These are phyloP conservation scores for Clupea harengus DNA, from an alignment of 2,113 vertebrate species.

Conservation along the genomic window DNA sequence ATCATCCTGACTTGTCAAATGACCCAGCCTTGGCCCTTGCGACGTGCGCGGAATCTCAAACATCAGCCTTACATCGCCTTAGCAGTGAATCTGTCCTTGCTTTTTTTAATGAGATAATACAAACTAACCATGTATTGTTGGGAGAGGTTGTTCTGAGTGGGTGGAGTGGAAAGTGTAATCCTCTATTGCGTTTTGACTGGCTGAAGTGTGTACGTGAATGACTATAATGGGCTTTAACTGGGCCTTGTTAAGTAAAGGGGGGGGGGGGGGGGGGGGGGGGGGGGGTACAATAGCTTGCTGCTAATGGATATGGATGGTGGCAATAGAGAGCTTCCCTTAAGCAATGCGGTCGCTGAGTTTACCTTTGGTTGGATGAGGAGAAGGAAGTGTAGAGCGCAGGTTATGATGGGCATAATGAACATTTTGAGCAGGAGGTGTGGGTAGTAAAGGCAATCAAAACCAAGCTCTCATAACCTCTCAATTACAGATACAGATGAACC, in stretches of 20 bases:
- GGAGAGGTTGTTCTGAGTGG: background rate
- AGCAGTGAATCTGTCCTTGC: background rate
- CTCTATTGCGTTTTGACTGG: background rate
- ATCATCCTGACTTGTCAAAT: slow-evolving; percentile 7
- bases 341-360: background rate
- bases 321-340: background rate
- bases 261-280: background rate
- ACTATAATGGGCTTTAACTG: background rate
- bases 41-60: background rate
- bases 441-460: background rate
- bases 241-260: background rate
- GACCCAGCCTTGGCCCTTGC: background rate
- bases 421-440: background rate
- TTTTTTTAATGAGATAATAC: background rate
- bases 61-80: background rate
- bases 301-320: slow-evolving; percentile 3
- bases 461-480: background rate
- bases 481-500: background rate
- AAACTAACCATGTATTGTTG: background rate
- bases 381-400: background rate
- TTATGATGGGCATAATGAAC: background rate
- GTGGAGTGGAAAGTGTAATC: background rate
- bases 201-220: background rate
- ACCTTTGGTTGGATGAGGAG: background rate
- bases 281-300: background rate